Percentiles rank a stretch among this genome's conserved stretches.
phyloP scores from a whole-genome alignment of 2,797 vertebrate species.

The Gobionotothen gibberifrons region DNA sequence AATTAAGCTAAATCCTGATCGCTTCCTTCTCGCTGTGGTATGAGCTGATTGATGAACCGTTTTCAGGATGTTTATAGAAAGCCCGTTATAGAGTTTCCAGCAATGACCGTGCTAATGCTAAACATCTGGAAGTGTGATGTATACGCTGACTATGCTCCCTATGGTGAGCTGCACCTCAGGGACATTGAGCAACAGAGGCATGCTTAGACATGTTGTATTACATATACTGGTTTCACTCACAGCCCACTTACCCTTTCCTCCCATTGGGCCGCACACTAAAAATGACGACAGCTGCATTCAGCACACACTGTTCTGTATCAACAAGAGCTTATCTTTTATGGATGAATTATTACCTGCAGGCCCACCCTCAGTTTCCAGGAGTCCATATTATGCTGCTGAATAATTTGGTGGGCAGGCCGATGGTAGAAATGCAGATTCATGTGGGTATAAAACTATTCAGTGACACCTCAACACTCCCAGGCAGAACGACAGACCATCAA shows the following conservation, averaged over 20 bases:
- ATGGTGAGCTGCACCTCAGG: conserved; percentile 25
- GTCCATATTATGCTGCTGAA: conserved; percentile 43
- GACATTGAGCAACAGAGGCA: conserved; percentile 37
- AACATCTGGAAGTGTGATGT: conserved; percentile 21
- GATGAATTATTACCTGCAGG: conserved; percentile 51
- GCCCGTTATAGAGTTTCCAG: conserved; percentile 7
- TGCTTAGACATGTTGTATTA: conserved; percentile 39
- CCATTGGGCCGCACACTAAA: background rate
- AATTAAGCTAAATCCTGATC: background rate
- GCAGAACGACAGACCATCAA: conserved; percentile 25
- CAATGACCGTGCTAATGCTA: conserved; percentile 5
- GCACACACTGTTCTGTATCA: conserved; percentile 22
- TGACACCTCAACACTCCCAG: conserved; percentile 30
- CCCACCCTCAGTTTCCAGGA: conserved; percentile 35
- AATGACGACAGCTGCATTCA: conserved; percentile 17
- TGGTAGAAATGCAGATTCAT: conserved; percentile 38
- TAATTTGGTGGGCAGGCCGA: conserved; percentile 41
- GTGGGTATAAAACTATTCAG: conserved; percentile 46
- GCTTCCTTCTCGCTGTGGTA: background rate
- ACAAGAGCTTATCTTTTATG: conserved; percentile 52
- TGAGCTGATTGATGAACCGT: background rate
- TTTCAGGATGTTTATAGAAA: background rate
- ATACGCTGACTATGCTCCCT: conserved; percentile 12
- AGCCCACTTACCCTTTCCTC: conserved; percentile 14
- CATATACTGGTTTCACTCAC: conserved; percentile 43